Evolutionary conservation across 2,113 vertebrate species (phyloP).

Genomic region (Sander vitreus): DNA sequence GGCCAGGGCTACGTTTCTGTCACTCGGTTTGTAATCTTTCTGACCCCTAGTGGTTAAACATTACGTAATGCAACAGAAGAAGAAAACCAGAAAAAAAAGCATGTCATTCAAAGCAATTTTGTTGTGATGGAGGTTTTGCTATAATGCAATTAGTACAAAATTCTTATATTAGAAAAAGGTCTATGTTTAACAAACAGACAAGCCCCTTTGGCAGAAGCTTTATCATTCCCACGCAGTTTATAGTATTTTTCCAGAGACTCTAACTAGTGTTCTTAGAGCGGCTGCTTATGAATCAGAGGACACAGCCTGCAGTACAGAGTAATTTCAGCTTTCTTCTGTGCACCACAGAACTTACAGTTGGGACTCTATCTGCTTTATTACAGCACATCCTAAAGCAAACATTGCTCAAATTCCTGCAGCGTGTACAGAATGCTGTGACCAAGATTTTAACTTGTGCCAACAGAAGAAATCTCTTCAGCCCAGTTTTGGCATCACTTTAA

Average conservation of each 20-base stretch:
- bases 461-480: constrained; percentile 11
- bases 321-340: neutral
- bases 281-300: constrained; percentile 19
- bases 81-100: neutral
- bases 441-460: constrained; percentile 20
- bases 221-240: neutral
- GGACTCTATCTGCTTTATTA: neutral
- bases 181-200: neutral
- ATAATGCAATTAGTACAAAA: neutral
- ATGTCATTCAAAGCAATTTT: neutral
- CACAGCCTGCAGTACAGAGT: constrained; percentile 14
- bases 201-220: neutral
- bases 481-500: constrained; percentile 13
- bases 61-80: neutral
- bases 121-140: neutral
- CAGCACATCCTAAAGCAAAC: constrained; percentile 14
- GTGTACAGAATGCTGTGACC: neutral
- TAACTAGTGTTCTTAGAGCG: constrained; percentile 8
- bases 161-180: neutral
- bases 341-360: neutral
- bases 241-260: neutral
- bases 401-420: constrained; percentile 1
- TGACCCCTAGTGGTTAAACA: constrained; percentile 45
- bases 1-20: neutral
- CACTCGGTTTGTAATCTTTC: constrained; percentile 5